Base-by-base conservation (phyloP, 2,113 vertebrate genomes). In the Melanerpes aurifrons region DNA sequence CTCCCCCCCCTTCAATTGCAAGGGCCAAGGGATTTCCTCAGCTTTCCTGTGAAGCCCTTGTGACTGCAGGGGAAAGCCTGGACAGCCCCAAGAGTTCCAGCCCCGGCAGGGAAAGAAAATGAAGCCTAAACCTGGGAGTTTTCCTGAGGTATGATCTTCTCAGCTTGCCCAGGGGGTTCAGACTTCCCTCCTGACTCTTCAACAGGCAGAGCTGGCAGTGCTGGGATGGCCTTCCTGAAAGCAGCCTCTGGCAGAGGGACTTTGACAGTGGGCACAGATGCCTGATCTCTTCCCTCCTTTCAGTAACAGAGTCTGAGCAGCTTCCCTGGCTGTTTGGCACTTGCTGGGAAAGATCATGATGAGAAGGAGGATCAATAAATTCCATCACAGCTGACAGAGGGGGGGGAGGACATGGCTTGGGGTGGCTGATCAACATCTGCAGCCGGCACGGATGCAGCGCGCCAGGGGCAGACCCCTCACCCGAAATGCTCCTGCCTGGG, bases 351-450 rank as follows among this genome's bases (percentile, higher is more conserved):
- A 71, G 90, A 94, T 62, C 24, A n/a, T 9, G 35, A 82, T 3
- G 87, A 62, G 81, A 56, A 84, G 62, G 80, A 75, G 95, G 91
- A 95, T 94, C 94, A 40, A 95, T 95, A 93, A 81, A 96, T 96
- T 91, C 94, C 94, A 96, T 96, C 95, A 95, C 40, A 90, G 93
- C 91, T 93, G 86, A 83, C 86, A 94, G 86, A 31, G 0, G 22
- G 82, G 82, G 86, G 87, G 76, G 87, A 90, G 83, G 94, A 86
- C 90, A 91, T 93, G 40, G 93, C 93, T 96, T 77, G 96, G 86
- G 90, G 92, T 81, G 71, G 90, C 88, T 86, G 81, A 95, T 88
- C 92, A 92, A 71, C 95, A 88, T 88, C 80, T 92, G 92, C 83
- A 86, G 58, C 12, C 47, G 73, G 86, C 73, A 75, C 28, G 92